Conservation (phyloP, 2,113 vertebrate genomes). For the human (Homo sapiens) region DNA sequence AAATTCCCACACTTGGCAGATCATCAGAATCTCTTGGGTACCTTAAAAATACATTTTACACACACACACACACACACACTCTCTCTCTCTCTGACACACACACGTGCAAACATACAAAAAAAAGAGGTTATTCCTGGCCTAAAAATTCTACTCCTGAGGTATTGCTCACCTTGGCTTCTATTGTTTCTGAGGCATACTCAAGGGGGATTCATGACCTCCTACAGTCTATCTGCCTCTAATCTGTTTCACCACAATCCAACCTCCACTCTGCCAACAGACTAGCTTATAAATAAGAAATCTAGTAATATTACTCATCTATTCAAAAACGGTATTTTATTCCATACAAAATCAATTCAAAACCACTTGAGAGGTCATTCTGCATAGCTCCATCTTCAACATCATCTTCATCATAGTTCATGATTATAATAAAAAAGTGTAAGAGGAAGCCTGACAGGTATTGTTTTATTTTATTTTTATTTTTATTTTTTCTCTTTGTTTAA, state of each 20-base stretch:
- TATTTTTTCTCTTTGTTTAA: neutral
- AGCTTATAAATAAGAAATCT: neutral
- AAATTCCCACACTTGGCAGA: neutral
- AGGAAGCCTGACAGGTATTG: neutral
- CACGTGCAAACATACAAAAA: neutral
- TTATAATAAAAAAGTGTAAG: neutral
- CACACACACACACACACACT: too few relatives aligned
- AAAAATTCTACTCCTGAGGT: neutral
- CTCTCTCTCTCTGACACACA: neutral
- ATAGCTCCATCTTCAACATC: neutral
- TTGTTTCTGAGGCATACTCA: neutral
- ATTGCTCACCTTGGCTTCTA: rapidly evolving
- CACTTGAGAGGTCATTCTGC: neutral
- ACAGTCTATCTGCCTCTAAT: neutral
- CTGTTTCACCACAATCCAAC: too few relatives aligned
- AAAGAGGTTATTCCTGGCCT: neutral
- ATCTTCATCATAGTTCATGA: neutral
- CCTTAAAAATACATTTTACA: neutral
- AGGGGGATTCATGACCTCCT: neutral
- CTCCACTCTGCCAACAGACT: neutral
- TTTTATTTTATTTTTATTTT: neutral
- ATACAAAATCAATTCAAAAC: neutral
- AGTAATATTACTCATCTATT: neutral
- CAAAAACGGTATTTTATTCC: neutral
- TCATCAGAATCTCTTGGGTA: neutral